Evolutionary conservation across 2,113 vertebrate genomes (phyloP).

Genomic region (Oryzias woworae): DNA sequence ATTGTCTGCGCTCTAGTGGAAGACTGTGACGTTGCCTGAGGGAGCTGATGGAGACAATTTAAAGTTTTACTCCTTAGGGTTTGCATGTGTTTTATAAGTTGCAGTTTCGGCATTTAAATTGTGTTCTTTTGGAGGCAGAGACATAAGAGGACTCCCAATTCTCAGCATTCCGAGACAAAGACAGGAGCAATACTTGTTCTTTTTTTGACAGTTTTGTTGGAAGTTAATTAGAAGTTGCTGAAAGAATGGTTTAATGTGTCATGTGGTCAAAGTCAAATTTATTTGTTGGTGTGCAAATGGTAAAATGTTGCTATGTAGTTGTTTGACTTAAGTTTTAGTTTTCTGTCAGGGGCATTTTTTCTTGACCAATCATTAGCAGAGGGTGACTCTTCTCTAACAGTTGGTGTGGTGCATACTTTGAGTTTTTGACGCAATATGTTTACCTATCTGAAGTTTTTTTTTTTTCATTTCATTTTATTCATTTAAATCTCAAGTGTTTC

Average conservation of each 20-base stretch:
- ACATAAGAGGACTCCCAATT: constrained; percentile 3
- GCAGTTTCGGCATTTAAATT: constrained; percentile 25
- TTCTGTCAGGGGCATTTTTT: constrained; percentile 28
- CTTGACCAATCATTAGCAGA: constrained; percentile 56
- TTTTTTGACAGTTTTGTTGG: constrained; percentile 26
- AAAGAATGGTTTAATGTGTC: not conserved
- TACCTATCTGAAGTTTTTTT: not conserved
- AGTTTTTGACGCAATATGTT: constrained; percentile 5
- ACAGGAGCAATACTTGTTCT: not conserved
- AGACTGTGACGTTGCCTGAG: constrained; percentile 23
- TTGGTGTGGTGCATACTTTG: constrained; percentile 23
- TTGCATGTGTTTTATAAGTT: constrained; percentile 42
- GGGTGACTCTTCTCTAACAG: constrained; percentile 24
- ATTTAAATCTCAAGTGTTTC: not conserved
- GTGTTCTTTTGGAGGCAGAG: constrained; percentile 8
- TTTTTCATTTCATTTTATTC: too few species aligned
- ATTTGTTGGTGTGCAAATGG: not conserved
- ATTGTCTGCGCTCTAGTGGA: constrained; percentile 23
- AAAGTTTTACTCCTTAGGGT: constrained; percentile 46
- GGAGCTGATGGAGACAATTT: constrained; percentile 29
- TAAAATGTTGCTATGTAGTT: not conserved
- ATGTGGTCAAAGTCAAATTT: not conserved
- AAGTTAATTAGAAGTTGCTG: constrained; percentile 32
- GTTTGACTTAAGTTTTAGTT: constrained; percentile 18
- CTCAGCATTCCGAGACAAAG: constrained; percentile 10